Percentiles rank a stretch among this genome's conserved stretches.
Evolutionary conservation across 2,797 vertebrate genomes (phyloP).

Genomic region (Perodicticus potto): DNA sequence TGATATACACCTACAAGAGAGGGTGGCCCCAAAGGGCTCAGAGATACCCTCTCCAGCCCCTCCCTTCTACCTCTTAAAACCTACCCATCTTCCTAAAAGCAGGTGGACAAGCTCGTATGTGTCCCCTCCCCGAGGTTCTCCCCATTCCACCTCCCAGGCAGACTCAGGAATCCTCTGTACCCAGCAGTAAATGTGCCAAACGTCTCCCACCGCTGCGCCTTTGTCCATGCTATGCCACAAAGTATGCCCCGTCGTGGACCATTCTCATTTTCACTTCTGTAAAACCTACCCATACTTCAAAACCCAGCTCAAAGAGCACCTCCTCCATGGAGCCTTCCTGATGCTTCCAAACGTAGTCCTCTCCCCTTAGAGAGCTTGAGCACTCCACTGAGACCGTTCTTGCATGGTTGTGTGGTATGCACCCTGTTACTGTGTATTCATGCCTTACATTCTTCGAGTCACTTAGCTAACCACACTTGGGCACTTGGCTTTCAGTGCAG

Average conservation of each 20-base stretch:
- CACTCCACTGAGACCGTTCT: no score
- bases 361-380: background rate
- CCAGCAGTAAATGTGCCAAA: background rate
- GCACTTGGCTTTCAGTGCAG: background rate
- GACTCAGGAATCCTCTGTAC: background rate
- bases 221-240: background rate
- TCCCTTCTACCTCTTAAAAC: background rate
- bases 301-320: background rate
- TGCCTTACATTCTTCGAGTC: background rate
- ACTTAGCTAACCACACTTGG: background rate
- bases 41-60: background rate
- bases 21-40: background rate
- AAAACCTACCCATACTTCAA: background rate
- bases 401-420: background rate
- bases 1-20: conserved; percentile 93
- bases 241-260: background rate
- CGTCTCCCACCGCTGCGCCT: background rate
- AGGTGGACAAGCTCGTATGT: background rate
- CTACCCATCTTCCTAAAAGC: background rate
- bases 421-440: background rate
- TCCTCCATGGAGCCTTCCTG: background rate
- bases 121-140: background rate
- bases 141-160: background rate
- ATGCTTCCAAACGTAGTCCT: background rate
- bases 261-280: background rate